phyloP scores from a whole-genome alignment of 2,113 vertebrate species.

The Serinus canaria region DNA sequence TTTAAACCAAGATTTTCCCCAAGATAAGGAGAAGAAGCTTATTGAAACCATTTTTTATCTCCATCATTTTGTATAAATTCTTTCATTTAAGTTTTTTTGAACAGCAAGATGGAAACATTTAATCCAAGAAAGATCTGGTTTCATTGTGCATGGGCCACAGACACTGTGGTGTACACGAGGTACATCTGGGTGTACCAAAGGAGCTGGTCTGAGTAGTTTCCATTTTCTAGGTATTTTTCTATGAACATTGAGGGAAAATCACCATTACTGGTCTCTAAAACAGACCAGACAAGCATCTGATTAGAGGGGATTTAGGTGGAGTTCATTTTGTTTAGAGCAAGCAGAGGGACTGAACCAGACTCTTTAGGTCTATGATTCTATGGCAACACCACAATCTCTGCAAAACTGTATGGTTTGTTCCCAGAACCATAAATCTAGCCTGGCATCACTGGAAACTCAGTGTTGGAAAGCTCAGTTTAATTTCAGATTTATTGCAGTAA shows the following conservation, averaged over 20 bases:
- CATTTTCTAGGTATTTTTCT: background rate
- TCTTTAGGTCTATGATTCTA: conserved; percentile 28
- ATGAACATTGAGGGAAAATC: background rate
- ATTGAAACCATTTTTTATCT: background rate
- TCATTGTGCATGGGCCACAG: background rate
- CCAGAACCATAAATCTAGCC: conserved; percentile 53
- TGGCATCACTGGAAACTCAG: conserved; percentile 43
- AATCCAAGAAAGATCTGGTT: background rate
- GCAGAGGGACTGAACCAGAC: background rate
- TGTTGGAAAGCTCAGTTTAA: conserved; percentile 12
- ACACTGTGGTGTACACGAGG: background rate
- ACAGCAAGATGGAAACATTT: background rate
- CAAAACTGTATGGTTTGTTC: conserved; percentile 62
- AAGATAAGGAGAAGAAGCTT: background rate
- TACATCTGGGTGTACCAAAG: background rate
- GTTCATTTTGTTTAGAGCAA: background rate
- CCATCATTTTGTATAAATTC: background rate
- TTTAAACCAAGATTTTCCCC: background rate
- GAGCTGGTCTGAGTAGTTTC: background rate
- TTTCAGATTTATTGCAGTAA: conserved; percentile 58
- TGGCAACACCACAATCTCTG: conserved; percentile 48
- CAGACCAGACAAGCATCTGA: background rate
- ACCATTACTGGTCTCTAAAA: background rate
- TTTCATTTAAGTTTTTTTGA: background rate
- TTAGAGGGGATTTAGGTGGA: background rate